phyloP scores from a whole-genome alignment of 2,797 vertebrate species.

The Callimico goeldii region DNA sequence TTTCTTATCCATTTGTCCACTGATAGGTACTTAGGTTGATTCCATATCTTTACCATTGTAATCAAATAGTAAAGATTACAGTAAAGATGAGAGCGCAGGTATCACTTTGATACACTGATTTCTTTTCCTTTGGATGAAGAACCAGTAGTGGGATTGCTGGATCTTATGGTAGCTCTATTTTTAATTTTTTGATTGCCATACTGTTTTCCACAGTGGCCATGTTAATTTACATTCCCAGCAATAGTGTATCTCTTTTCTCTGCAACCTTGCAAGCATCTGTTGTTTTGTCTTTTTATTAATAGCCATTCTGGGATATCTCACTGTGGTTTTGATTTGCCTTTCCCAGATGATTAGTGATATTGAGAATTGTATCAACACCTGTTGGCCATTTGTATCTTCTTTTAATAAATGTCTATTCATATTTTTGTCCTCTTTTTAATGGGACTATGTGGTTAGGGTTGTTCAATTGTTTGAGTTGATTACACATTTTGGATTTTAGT shows the following conservation, averaged over 20 bases:
- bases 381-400: not conserved
- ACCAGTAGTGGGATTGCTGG: not conserved
- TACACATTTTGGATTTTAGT: not conserved
- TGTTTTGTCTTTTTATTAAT: not conserved
- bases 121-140: not conserved
- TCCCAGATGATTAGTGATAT: not conserved
- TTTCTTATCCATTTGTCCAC: not conserved
- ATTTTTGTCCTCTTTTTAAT: not conserved
- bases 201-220: not conserved
- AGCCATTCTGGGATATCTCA: not conserved
- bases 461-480: not conserved
- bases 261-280: not conserved
- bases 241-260: not conserved
- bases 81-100: not conserved
- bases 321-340: not conserved
- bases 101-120: not conserved
- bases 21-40: not conserved
- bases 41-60: not conserved
- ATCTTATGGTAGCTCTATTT: not conserved
- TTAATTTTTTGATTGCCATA: not conserved
- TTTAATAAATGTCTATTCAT: not conserved
- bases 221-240: not conserved
- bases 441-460: not conserved
- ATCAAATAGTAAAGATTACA: not conserved
- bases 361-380: not conserved